Percentiles rank a stretch among this genome's conserved stretches.
phyloP scores from a whole-genome alignment of 1,140 invertebrate genomes.

The Euglossa dilemma region DNA sequence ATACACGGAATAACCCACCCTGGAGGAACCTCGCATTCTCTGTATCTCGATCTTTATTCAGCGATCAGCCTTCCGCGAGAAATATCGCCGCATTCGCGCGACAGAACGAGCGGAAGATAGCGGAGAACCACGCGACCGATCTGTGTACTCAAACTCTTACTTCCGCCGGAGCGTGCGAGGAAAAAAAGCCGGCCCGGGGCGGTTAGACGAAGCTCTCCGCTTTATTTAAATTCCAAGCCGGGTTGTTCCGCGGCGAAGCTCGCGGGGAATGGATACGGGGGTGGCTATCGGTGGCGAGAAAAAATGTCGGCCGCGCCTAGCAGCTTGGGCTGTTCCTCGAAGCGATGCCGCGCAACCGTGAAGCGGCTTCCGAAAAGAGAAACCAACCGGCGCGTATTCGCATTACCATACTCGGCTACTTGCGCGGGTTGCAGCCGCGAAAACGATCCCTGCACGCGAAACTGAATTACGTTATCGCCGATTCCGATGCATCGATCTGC shows the following conservation, averaged over 20 bases:
- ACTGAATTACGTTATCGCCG: conserved; percentile 29
- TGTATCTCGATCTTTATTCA: background rate
- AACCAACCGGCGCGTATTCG: background rate
- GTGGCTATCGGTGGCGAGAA: conserved; percentile 30
- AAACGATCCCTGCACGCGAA: background rate
- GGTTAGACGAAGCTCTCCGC: conserved; percentile 56
- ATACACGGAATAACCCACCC: background rate
- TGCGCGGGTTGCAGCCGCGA: background rate
- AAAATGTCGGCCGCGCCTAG: conserved; percentile 40
- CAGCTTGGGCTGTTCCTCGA: conserved; percentile 10
- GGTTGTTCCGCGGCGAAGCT: conserved; percentile 56
- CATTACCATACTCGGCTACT: conserved; percentile 19
- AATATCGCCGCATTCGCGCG: background rate
- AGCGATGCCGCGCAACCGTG: conserved; percentile 31
- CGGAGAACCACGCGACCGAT: conserved; percentile 2
- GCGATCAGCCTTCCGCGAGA: fast-evolving
- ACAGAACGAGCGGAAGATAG: background rate
- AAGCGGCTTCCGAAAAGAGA: background rate
- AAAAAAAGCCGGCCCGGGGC: conserved; percentile 19
- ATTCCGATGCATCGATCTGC: conserved; percentile 11
- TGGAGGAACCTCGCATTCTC: background rate
- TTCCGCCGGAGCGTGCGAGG: background rate
- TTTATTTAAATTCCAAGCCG: conserved; percentile 74
- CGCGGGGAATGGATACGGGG: conserved; percentile 51
- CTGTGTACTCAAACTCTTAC: conserved; percentile 10